These are phyloP conservation scores for Silurus glanis DNA, from an alignment of 2,113 vertebrate genomes.

Conservation along the genomic window DNA sequence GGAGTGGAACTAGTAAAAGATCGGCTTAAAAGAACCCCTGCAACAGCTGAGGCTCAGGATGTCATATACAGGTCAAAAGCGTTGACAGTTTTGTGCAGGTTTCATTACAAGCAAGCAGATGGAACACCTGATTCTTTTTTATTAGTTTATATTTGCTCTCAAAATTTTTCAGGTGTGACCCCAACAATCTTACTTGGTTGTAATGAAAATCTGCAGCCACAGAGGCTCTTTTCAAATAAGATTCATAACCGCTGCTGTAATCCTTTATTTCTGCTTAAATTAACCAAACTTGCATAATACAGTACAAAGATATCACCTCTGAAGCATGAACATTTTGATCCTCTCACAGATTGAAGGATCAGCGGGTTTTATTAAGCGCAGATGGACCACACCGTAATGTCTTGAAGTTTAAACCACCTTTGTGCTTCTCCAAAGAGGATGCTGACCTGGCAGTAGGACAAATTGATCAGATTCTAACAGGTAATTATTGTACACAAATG, in stretches of 20 bases:
- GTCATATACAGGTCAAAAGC: constrained; percentile 84
- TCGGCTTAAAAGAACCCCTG: constrained; percentile 78
- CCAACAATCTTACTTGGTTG: not conserved
- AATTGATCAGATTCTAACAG: constrained; percentile 85
- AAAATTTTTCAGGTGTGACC: not conserved
- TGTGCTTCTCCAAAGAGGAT: constrained; percentile 89
- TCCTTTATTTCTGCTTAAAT: not conserved
- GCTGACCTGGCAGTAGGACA: constrained; percentile 80
- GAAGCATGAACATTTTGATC: not conserved
- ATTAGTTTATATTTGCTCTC: not conserved
- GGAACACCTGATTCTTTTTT: not conserved
- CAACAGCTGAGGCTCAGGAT: constrained; percentile 91
- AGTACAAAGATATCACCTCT: not conserved
- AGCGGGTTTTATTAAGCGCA: constrained; percentile 84
- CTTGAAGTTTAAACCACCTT: constrained; percentile 93
- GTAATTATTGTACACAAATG: constrained; percentile 62
- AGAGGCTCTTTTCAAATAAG: not conserved
- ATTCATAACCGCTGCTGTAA: not conserved
- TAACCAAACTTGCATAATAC: not conserved
- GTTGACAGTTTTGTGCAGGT: not conserved
- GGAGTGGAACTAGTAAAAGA: constrained; percentile 92
- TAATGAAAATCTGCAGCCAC: not conserved
- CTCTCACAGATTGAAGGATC: constrained; percentile 83
- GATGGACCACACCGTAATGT: constrained; percentile 93
- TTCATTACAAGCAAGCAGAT: not conserved